Evolutionary conservation across 2,797 vertebrate species (phyloP), one percentile per base, ranked within the genome.

Genomic region (Botia kubotai): DNA sequence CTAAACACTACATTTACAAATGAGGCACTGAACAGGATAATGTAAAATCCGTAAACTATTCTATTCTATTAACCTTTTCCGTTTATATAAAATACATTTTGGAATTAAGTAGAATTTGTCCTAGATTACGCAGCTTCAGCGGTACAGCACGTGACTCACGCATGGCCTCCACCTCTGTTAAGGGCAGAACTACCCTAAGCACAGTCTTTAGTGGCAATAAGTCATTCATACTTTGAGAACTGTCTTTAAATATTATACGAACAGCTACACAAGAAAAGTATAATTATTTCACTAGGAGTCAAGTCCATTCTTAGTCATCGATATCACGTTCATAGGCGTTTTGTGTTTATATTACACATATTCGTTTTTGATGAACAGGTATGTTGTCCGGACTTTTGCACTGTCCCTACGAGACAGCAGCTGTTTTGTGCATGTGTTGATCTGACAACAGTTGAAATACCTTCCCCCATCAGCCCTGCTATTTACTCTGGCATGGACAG

Each of bases 381-480:
- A 19, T 14, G 65, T 50, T 72, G 14, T 65, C 33, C 57, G 66
- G 60, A 67, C n/a, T 53, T 43, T 13, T 57, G 26, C 10, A 11
- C 12, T 13, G 19, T 29, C 75, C 73, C 53, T 16, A 11, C 33
- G 2, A 58, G 55, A 65, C 21, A 60, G 48, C 81, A 83, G 86
- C 83, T 83, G 84, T 75, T 79, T 83, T 4, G 57, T 60, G 23
- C 80, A 63, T 63, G 33, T 26, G 77, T 74, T 60, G 46, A 78
- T 48, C 60, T 76, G 33, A 79, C 76, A 81, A 72, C 68, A 16
- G 13, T 48, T 62, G 53, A 53, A 26, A 62, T 4, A 8, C 60
- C 68, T 3, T 6, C 43, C 50, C 65, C 53, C 21, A 17, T n/a
- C 57, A 46, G 19, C 19, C n/a, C 6, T 33, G 16, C 14, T 48